Percentiles rank a stretch among this genome's conserved stretches.
Conservation (phyloP, 2,888 invertebrate genomes). For the Synanthedon myopaeformis region DNA sequence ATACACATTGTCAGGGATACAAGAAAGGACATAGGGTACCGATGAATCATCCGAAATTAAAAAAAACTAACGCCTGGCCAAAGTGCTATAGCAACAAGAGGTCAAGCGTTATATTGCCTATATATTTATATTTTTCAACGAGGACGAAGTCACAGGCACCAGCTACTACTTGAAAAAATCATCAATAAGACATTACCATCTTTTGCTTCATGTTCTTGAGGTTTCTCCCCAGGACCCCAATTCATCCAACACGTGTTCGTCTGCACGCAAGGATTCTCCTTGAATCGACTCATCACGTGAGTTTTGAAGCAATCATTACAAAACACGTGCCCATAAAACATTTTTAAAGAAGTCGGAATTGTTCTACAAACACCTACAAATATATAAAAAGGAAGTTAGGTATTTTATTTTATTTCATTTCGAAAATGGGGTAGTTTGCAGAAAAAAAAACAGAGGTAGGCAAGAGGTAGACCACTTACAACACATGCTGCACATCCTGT, state of each 20-base stretch:
- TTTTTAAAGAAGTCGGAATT: constrained; percentile 46
- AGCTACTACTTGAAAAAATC: no score
- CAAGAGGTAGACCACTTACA: constrained; percentile 33
- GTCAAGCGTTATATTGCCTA: no score
- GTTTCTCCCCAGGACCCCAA: constrained; percentile 28
- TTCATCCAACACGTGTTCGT: constrained; percentile 58
- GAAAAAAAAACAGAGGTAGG: no score
- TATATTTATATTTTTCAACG: no score
- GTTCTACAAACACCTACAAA: constrained; percentile 44
- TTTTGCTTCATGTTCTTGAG: constrained; percentile 1
- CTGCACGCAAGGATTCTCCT: constrained; percentile 34
- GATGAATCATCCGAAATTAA: no score
- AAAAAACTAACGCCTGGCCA: no score
- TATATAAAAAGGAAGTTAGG: neutral
- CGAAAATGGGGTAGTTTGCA: neutral
- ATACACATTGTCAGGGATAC: no score
- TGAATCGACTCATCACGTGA: constrained; percentile 42
- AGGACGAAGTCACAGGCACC: no score
- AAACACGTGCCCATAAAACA: constrained; percentile 63
- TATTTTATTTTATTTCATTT: neutral
- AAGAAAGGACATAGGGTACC: no score
- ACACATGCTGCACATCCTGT: constrained; percentile 49
- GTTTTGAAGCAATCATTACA: constrained; percentile 53
- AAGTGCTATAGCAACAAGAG: no score
- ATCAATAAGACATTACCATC: neutral